Evolutionary conservation across 1,140 invertebrate species (phyloP).

Genomic region (Pristionchus pacificus): DNA sequence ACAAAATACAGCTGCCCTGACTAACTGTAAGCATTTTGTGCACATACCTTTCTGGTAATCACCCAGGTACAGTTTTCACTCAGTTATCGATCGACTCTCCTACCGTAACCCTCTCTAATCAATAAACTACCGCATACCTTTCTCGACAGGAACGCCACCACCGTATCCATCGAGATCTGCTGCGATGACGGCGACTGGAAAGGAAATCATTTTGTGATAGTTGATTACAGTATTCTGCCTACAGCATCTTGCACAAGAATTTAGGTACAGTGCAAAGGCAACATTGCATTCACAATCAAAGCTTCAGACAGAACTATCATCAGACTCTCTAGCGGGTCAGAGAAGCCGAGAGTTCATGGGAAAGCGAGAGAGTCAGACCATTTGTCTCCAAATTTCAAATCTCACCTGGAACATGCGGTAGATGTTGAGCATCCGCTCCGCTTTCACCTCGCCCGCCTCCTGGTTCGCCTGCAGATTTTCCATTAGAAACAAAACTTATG

Average conservation of each 20-base stretch:
- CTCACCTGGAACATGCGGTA: constrained; percentile 96
- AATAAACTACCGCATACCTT: constrained; percentile 30
- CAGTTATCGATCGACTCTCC: no score
- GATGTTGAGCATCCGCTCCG: constrained; percentile 93
- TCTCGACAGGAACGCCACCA: constrained; percentile 45
- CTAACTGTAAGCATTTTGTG: no score
- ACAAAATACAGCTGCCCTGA: no score
- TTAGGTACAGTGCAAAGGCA: neutral
- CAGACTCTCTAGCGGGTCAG: no score
- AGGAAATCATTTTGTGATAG: constrained; percentile 18
- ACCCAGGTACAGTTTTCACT: no score
- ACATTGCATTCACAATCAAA: constrained; percentile 13
- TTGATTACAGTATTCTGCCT: constrained; percentile 11
- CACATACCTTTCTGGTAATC: no score
- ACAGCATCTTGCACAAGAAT: neutral
- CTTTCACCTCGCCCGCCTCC: constrained; percentile 68
- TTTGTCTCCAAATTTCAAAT: constrained; percentile 57
- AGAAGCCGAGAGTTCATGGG: no score
- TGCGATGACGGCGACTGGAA: constrained; percentile 37
- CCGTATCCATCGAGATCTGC: constrained; percentile 31
- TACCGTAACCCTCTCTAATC: no score
- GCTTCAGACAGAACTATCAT: no score
- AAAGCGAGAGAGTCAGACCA: constrained; percentile 12
- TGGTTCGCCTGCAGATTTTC: constrained; percentile 93
- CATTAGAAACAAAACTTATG: no score